These are phyloP conservation scores for Terebella lapidaria DNA, from an alignment of 2,888 invertebrate genomes.

Conservation along the genomic window DNA sequence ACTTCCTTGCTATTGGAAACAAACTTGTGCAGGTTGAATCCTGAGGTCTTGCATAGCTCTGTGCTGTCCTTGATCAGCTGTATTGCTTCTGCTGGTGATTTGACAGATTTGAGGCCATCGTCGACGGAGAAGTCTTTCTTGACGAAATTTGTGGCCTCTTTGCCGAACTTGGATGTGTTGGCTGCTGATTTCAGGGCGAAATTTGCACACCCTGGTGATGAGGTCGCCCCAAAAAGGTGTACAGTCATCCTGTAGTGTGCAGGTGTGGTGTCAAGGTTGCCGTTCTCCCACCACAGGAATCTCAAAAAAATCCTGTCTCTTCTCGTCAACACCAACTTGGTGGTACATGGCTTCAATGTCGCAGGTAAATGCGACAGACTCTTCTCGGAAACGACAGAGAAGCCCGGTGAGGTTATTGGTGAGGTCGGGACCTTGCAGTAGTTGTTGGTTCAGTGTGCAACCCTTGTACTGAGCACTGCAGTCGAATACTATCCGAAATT, in stretches of 20 bases:
- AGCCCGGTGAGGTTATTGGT: background rate
- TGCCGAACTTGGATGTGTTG: background rate
- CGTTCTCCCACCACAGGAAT: slow-evolving; percentile 1
- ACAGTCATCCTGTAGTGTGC: background rate
- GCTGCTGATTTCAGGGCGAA: background rate
- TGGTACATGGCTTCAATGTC: slow-evolving; percentile 3
- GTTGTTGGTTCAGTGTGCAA: background rate
- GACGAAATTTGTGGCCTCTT: background rate
- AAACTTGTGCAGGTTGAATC: too few relatives aligned
- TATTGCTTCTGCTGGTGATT: background rate
- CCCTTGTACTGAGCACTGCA: background rate
- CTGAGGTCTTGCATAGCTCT: background rate
- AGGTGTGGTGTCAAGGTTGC: background rate
- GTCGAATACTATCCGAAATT: background rate
- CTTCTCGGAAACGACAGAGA: background rate
- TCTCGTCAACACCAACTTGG: background rate
- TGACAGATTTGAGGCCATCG: slow-evolving; percentile 1
- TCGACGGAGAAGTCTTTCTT: background rate
- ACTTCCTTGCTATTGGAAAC: background rate
- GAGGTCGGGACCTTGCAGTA: background rate
- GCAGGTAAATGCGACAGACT: background rate
- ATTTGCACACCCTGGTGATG: background rate
- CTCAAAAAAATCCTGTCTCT: background rate
- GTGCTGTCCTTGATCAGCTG: background rate
- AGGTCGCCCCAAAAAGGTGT: slow-evolving; percentile 1